phyloP scores from a whole-genome alignment of 1,140 invertebrate genomes.

The Eubasilissa regina region DNA sequence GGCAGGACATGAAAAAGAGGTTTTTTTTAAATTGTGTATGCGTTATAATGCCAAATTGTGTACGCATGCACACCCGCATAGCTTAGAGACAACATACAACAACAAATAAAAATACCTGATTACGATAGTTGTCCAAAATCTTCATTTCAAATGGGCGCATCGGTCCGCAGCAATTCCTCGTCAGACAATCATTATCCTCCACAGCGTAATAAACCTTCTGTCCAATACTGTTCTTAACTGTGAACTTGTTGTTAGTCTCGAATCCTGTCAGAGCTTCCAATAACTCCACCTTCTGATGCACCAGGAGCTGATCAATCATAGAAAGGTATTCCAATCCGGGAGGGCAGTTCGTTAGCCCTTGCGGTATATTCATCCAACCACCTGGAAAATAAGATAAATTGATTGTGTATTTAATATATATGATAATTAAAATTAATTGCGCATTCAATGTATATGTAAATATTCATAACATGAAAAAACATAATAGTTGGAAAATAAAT shows the following conservation, averaged over 20 bases:
- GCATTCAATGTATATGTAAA: too few relatives aligned
- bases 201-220: slow-evolving; percentile 89
- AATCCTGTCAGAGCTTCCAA: slow-evolving; percentile 89
- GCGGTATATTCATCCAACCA: slow-evolving; percentile 87
- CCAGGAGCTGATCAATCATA: slow-evolving; percentile 88
- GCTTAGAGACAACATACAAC: too few relatives aligned
- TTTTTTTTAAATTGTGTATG: too few relatives aligned
- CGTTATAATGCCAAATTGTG: too few relatives aligned
- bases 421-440: too few relatives aligned
- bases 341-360: slow-evolving; percentile 84
- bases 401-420: neutral
- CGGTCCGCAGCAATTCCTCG: slow-evolving; percentile 84
- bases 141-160: slow-evolving; percentile 88
- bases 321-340: slow-evolving; percentile 95
- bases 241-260: slow-evolving; percentile 93
- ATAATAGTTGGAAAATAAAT: too few relatives aligned
- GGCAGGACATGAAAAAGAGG: too few relatives aligned
- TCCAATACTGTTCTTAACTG: slow-evolving; percentile 82
- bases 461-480: too few relatives aligned
- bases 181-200: slow-evolving; percentile 88
- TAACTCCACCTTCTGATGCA: slow-evolving; percentile 91
- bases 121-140: slow-evolving; percentile 84
- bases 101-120: slow-evolving; percentile 77
- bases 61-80: too few relatives aligned
- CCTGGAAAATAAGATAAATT: slow-evolving; percentile 67